Evolutionary conservation across 2,113 vertebrate genomes (phyloP).

Genomic region (Sceloporus tristichus): DNA sequence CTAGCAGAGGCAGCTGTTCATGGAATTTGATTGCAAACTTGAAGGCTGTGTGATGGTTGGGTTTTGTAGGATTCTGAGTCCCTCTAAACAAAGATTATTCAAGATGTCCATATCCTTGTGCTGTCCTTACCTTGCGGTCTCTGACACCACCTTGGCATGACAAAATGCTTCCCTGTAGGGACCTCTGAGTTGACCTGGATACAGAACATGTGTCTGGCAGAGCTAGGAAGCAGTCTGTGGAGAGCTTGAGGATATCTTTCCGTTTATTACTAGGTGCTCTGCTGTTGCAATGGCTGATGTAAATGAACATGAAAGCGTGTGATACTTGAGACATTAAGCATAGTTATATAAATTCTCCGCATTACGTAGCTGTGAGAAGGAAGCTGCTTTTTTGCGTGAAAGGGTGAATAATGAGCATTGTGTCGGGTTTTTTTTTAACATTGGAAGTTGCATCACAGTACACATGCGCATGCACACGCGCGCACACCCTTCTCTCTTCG

Average conservation of each 20-base stretch:
- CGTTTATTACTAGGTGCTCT: background rate
- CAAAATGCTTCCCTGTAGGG: background rate
- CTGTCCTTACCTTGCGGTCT: background rate
- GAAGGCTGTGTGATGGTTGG: background rate
- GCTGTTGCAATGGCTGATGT: no score
- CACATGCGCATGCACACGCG: background rate
- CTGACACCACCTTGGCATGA: background rate
- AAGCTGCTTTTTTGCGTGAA: slow-evolving; percentile 36
- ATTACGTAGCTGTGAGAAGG: background rate
- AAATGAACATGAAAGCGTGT: background rate
- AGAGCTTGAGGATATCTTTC: background rate
- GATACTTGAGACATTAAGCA: background rate
- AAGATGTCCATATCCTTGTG: background rate
- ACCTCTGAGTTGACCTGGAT: background rate
- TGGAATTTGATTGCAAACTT: background rate
- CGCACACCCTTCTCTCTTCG: background rate
- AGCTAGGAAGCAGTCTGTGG: background rate
- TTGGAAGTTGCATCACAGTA: slow-evolving; percentile 36
- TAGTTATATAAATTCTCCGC: slow-evolving; percentile 5
- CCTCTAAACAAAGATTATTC: background rate
- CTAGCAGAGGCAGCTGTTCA: background rate
- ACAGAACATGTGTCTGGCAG: background rate
- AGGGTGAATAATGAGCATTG: slow-evolving; percentile 31
- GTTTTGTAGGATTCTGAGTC: no score
- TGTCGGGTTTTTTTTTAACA: slow-evolving; percentile 17